Percentiles rank a stretch among this genome's conserved stretches.
These are phyloP conservation scores for Melanotaenia trifasciata DNA, from an alignment of 2,797 vertebrate species.

Conservation along the genomic window DNA sequence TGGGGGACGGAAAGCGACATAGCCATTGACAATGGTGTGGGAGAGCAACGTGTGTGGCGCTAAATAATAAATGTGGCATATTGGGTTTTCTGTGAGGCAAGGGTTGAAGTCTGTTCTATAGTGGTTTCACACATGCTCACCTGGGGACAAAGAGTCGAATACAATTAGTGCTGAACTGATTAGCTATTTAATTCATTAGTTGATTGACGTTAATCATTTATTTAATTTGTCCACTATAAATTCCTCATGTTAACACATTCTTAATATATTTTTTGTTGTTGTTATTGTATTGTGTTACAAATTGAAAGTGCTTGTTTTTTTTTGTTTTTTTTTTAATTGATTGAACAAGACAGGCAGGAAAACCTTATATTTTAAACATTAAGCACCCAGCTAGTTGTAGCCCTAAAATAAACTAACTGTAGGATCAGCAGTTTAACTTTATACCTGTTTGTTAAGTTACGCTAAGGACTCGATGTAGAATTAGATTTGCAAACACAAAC, in stretches of 20 bases:
- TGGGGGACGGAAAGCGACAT: constrained; percentile 50
- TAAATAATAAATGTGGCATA: constrained; percentile 88
- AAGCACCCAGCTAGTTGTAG: not conserved
- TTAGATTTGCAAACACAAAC: constrained; percentile 28
- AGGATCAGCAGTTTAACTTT: too few species aligned
- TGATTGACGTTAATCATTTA: constrained; percentile 18
- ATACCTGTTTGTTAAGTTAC: not conserved
- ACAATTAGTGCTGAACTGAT: constrained; percentile 19
- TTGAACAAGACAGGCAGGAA: not conserved
- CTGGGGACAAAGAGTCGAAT: constrained; percentile 27
- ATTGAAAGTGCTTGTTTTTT: not conserved
- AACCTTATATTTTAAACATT: not conserved
- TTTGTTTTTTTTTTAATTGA: not conserved
- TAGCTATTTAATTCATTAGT: constrained; percentile 14
- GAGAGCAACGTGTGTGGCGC: constrained; percentile 80
- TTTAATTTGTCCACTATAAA: constrained; percentile 14
- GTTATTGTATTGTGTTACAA: not conserved
- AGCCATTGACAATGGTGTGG: constrained; percentile 73
- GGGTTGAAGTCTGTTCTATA: constrained; percentile 72
- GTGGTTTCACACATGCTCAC: constrained; percentile 56
- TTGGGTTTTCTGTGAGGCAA: constrained; percentile 83
- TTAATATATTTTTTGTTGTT: not conserved
- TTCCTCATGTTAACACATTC: not conserved
- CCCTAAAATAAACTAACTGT: not conserved
- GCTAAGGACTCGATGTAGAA: constrained; percentile 3